Conservation (phyloP, 2,888 invertebrate species). For the Yponomeuta cagnagella region DNA sequence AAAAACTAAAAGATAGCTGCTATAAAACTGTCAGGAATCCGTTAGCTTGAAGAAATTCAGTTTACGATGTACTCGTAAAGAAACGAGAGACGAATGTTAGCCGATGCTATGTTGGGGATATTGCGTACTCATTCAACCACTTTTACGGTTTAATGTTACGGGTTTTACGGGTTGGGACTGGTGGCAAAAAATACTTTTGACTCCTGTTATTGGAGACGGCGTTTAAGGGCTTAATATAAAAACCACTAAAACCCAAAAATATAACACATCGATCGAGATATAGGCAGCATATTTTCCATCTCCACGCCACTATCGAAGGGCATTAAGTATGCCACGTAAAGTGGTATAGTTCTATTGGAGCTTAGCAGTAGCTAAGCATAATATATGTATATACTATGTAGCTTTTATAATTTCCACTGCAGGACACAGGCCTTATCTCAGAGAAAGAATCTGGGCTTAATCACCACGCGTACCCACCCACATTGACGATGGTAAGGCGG, state of each 20-base stretch:
- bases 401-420: no score
- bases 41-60: slow-evolving; percentile 3
- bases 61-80: slow-evolving; percentile 11
- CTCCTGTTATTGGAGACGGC: slow-evolving; percentile 6
- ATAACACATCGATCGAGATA: not conserved
- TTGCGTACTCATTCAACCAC: slow-evolving; percentile 49
- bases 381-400: no score
- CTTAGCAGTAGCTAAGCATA: no score
- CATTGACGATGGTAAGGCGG: no score
- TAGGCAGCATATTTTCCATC: no score
- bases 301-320: no score
- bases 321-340: no score
- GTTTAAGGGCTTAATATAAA: not conserved
- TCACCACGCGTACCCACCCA: no score
- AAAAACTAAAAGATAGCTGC: slow-evolving; percentile 2
- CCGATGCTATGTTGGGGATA: slow-evolving; percentile 19
- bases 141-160: slow-evolving; percentile 45
- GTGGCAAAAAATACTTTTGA: slow-evolving; percentile 1
- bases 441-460: no score
- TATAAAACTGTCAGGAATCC: not conserved
- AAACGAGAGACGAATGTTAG: slow-evolving; percentile 4
- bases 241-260: not conserved
- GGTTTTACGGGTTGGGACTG: slow-evolving; percentile 30
- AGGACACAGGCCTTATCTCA: no score
- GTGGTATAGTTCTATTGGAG: no score